phyloP scores from a whole-genome alignment of 2,797 vertebrate genomes.

The Discoglossus pictus region DNA sequence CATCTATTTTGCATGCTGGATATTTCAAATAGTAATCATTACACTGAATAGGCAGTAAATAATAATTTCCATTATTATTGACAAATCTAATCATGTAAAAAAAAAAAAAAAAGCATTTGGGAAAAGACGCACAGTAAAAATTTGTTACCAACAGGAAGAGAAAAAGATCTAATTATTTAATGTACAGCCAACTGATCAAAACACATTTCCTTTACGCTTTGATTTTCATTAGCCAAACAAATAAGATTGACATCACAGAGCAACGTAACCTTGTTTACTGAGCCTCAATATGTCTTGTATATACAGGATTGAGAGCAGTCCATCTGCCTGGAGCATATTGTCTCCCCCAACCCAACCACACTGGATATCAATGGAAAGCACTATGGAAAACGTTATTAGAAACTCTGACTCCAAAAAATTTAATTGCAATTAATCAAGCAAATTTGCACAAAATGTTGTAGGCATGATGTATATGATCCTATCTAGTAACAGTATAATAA shows the following conservation, averaged over 20 bases:
- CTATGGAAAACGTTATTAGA: too few species aligned
- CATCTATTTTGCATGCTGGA: too few species aligned
- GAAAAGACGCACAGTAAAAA: slow-evolving; percentile 16
- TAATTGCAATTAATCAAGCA: too few species aligned
- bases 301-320: slow-evolving; percentile 14
- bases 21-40: too few species aligned
- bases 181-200: slow-evolving; percentile 7
- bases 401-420: too few species aligned
- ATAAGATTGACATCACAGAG: slow-evolving; percentile 22
- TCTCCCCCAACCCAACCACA: neutral
- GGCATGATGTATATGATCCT: too few species aligned
- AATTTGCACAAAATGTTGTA: too few species aligned
- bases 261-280: slow-evolving; percentile 8
- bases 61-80: too few species aligned
- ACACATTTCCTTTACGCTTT: slow-evolving; percentile 16
- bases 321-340: neutral
- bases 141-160: slow-evolving; percentile 45
- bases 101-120: too few species aligned
- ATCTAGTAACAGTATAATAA: too few species aligned
- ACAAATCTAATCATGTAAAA: too few species aligned
- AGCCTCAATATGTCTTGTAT: slow-evolving; percentile 23
- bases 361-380: neutral
- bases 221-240: slow-evolving; percentile 44
- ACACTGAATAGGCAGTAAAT: too few species aligned
- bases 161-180: slow-evolving; percentile 31